Base-by-base conservation (phyloP, 2,113 vertebrate species). In the Anarhynchus alexandrinus region DNA sequence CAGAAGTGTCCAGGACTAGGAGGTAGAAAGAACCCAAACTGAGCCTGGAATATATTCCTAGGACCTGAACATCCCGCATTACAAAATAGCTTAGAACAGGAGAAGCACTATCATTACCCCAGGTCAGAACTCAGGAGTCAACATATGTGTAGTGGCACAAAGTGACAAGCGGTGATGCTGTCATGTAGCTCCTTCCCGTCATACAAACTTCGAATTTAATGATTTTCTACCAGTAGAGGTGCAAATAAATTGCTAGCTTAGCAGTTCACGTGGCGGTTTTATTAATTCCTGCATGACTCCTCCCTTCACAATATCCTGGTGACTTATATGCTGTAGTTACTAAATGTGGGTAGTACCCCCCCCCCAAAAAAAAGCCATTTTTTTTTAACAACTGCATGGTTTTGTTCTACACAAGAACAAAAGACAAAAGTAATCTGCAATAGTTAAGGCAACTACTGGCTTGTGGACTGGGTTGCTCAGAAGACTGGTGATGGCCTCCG, bases 61-160 rank as follows among this genome's bases (percentile, higher is more conserved):
- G 51, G 59, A 47, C n/a, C 43, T 38, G 26, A 7, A 23, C 15
- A 69, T 29, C n/a, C 40, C 47, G 38, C 64, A 64, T 49, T 57
- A 57, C 25, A 52, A 64, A 86, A 55, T 16, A 25, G 40, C 23
- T 84, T 67, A 34, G 3, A 5, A 40, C 4, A 77, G n/a, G 21
- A 90, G 36, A 70, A 92, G 55, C 43, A 22, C 9, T 7, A 4
- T 17, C 42, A 27, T 4, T n/a, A 47, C 6, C 14, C 45, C 49
- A 65, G 1, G 2, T 4, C 47, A 70, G 30, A 81, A 10, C 42
- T 57, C 59, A 36, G 55, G 36, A 64, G 10, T 1, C 1, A 0
- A 10, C 3, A n/a, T 16, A 15, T 1, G 2, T 23, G 30, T 23
- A 52, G 47, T 1, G 26, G 25, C 79, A 95, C 62, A 74, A 69